These are phyloP conservation scores for Coleophora deauratella DNA, from an alignment of 2,888 invertebrate species.

Conservation along the genomic window DNA sequence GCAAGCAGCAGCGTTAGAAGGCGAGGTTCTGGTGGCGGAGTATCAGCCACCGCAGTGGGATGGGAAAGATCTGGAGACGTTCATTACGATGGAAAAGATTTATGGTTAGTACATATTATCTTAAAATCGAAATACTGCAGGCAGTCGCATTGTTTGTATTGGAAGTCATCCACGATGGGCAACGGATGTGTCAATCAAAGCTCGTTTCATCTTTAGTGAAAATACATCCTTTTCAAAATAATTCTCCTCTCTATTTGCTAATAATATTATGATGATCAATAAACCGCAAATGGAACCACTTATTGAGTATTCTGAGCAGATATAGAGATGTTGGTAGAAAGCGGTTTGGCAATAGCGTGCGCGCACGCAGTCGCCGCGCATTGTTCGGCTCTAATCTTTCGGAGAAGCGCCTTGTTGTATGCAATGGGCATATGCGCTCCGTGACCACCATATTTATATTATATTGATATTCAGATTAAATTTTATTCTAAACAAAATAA, in stretches of 20 bases:
- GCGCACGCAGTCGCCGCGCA: conserved; percentile 40
- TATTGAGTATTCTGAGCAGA: conserved; percentile 55
- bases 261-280: too few relatives aligned
- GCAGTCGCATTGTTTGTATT: too few relatives aligned
- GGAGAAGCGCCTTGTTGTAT: conserved; percentile 54
- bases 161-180: too few relatives aligned
- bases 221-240: too few relatives aligned
- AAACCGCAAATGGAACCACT: conserved; percentile 3
- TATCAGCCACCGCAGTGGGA: conserved; percentile 72
- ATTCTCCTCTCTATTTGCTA: too few relatives aligned
- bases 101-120: conserved; percentile 42
- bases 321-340: conserved; percentile 60
- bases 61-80: conserved; percentile 63
- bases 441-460: conserved; percentile 45
- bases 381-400: conserved; percentile 66
- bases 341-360: conserved; percentile 66
- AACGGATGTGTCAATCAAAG: too few relatives aligned
- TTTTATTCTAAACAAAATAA: too few relatives aligned
- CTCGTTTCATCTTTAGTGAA: too few relatives aligned
- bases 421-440: conserved; percentile 44
- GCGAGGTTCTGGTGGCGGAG: conserved; percentile 77
- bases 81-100: conserved; percentile 66
- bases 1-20: conserved; percentile 72
- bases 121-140: too few relatives aligned
- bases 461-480: too few relatives aligned